These are phyloP conservation scores for Arenaria interpres DNA, from an alignment of 2,113 vertebrate genomes.

Conservation along the genomic window DNA sequence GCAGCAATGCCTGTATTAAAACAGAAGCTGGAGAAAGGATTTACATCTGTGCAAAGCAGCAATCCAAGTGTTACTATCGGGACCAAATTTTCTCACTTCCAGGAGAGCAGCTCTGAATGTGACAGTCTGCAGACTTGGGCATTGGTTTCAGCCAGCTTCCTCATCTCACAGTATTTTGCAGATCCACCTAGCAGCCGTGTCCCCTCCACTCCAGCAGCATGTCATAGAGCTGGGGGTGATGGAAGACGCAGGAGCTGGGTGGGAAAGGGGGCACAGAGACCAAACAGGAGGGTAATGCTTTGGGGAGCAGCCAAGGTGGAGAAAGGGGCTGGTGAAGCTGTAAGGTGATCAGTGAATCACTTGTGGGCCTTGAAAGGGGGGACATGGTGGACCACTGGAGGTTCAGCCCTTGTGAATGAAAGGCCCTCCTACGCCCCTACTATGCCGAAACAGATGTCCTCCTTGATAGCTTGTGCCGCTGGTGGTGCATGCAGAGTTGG, in stretches of 20 bases:
- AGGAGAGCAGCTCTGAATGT: constrained; percentile 52
- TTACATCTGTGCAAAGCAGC: constrained; percentile 53
- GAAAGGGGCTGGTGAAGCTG: neutral
- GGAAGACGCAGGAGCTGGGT: neutral
- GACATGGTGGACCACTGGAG: neutral
- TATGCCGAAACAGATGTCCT: neutral
- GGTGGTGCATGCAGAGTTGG: neutral
- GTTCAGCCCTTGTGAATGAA: neutral
- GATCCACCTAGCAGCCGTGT: neutral
- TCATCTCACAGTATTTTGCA: neutral
- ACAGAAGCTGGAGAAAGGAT: constrained; percentile 53
- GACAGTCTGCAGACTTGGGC: constrained; percentile 58
- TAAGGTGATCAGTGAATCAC: neutral
- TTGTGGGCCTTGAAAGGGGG: neutral
- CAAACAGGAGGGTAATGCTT: neutral
- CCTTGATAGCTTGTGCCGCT: rapidly evolving
- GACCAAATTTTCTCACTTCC: constrained; percentile 65
- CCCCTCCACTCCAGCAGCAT: neutral
- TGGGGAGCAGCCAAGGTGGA: neutral
- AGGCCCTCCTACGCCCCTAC: neutral
- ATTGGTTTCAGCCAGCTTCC: constrained; percentile 42
- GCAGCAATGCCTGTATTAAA: constrained; percentile 9
- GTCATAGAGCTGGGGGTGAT: neutral
- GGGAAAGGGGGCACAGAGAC: neutral
- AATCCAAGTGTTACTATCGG: constrained; percentile 58